Evolutionary conservation across 2,113 vertebrate species (phyloP), one percentile per base, ranked within the genome.

Genomic region (Pelobates fuscus): DNA sequence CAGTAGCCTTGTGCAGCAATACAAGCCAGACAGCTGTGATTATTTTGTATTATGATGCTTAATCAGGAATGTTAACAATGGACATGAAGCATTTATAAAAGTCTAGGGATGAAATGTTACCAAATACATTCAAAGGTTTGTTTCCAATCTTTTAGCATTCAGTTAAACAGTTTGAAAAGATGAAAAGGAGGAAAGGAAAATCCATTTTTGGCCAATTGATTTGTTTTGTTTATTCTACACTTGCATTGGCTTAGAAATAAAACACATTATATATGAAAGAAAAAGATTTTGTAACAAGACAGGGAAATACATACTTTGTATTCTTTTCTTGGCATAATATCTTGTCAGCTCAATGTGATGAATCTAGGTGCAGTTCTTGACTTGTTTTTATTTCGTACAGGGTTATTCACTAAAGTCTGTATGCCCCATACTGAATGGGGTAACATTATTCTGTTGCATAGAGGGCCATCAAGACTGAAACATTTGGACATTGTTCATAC

Each of bases 1-100:
- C 72, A 76, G 72, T 76, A 76, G 72, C 55, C 15, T 37, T 67
- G n/a, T 76, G 54, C 64, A 60, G 55, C 14, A 43, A 1, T 32
- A 62, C 26, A 71, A 15, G 41, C 70, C 70, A 67, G 64, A 76
- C 72, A 76, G 72, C 72, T 76, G 72, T 57, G 63, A 67, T 76
- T 55, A 76, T 76, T 76, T 60, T 76, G 72, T 60, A 67, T 76
- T 76, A 76, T 44, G 64, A 67, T 52, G 41, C 64, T 76, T 76
- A 76, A 76, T 46, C 64, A 58, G 72, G 72, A 76, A 76, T 76
- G 72, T 76, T 76, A 76, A 76, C 72, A 67, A 67, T 76, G 72
- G 63, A 58, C 41, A 60, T 60, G 64, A 67, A 76, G 72, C 64
- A 24, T 76, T 76, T 76, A 76, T 67, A 67, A 76, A 23, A 49